phyloP scores from a whole-genome alignment of 2,797 vertebrate species.

The Darevskia nairensis region DNA sequence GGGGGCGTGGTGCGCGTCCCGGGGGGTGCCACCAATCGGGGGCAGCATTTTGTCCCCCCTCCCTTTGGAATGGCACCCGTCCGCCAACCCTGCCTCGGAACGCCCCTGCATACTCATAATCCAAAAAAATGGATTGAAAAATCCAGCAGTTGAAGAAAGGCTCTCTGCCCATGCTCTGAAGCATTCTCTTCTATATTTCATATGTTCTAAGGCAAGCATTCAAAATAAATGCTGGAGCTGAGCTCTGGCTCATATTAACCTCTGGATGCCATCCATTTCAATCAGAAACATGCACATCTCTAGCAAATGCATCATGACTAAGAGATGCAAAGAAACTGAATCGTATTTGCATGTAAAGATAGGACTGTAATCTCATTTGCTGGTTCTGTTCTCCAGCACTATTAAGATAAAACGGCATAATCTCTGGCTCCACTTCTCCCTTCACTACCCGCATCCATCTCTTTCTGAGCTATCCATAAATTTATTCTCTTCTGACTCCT shows the following conservation, averaged over 20 bases:
- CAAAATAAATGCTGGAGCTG: neutral
- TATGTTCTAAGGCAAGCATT: neutral
- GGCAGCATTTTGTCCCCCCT: too few relatives aligned
- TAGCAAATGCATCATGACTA: neutral
- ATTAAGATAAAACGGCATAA: neutral
- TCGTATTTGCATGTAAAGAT: neutral
- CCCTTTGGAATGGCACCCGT: too few relatives aligned
- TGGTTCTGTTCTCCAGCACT: neutral
- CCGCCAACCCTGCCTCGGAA: too few relatives aligned
- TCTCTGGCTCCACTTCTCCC: neutral
- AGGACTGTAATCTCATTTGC: conserved; percentile 1
- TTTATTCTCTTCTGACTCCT: neutral
- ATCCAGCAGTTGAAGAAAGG: neutral
- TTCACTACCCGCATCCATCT: neutral
- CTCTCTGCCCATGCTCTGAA: neutral
- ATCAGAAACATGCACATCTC: neutral
- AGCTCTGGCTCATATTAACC: conserved; percentile 1
- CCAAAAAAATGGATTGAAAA: neutral
- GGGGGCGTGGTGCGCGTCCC: too few relatives aligned
- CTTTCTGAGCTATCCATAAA: neutral
- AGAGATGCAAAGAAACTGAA: neutral
- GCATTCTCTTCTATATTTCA: neutral
- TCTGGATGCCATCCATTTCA: neutral
- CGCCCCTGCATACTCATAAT: too few relatives aligned
- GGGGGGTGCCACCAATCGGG: too few relatives aligned